Evolutionary conservation across 2,888 invertebrate genomes (phyloP).

Genomic region (Ormyrus nitidulus): DNA sequence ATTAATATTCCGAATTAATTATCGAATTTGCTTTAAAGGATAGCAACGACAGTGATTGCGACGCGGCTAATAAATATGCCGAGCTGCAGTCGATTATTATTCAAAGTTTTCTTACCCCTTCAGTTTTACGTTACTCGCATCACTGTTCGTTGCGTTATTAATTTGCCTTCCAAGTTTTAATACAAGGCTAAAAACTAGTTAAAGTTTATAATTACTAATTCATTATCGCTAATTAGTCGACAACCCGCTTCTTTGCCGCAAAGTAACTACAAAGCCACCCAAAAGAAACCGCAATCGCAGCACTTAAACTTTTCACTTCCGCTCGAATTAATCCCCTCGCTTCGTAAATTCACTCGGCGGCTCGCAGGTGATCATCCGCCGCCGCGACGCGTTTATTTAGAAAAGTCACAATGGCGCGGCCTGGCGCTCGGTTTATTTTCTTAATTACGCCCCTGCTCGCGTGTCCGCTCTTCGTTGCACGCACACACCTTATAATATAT

Average conservation of each 20-base stretch:
- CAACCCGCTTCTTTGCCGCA: no score
- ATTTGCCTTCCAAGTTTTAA: no score
- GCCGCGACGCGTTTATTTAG: constrained; percentile 5
- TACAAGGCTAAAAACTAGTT: no score
- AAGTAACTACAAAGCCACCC: no score
- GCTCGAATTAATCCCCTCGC: neutral
- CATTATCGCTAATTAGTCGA: no score
- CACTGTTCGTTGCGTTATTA: no score
- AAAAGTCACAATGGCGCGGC: constrained; percentile 12
- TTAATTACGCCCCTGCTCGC: constrained; percentile 33
- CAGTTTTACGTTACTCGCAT: no score
- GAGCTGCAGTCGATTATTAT: neutral
- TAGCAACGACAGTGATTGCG: neutral
- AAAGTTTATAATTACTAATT: no score
- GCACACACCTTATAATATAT: neutral
- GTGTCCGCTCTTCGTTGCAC: neutral
- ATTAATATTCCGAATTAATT: constrained; percentile 34
- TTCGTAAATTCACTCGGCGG: neutral
- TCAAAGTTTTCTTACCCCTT: neutral
- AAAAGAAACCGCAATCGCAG: no score
- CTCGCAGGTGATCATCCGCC: no score
- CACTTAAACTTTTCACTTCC: neutral
- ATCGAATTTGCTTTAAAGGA: constrained; percentile 16
- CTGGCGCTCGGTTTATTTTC: constrained; percentile 31
- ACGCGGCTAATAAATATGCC: neutral